phyloP scores from a whole-genome alignment of 2,113 vertebrate genomes.

The Brienomyrus brachyistius region DNA sequence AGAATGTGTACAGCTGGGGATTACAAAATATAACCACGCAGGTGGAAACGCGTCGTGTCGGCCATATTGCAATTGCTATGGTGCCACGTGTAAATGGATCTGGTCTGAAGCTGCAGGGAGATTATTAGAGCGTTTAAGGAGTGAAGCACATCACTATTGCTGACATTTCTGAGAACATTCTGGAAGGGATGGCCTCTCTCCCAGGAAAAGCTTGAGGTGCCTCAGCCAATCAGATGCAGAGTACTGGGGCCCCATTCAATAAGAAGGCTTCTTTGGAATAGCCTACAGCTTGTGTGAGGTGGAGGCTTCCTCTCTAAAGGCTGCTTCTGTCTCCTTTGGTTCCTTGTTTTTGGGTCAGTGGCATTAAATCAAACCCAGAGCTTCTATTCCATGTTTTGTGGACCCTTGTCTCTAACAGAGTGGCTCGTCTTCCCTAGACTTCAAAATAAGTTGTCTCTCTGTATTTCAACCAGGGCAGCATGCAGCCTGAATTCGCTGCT shows the following conservation, averaged over 20 bases:
- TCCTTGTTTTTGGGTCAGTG: not conserved
- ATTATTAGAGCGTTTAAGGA: constrained; percentile 9
- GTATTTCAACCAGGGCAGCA: not conserved
- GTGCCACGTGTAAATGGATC: not conserved
- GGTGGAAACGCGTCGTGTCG: not conserved
- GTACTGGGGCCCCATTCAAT: not conserved
- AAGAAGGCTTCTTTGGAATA: not conserved
- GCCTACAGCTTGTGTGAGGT: not conserved
- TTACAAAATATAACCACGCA: not conserved
- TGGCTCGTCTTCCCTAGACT: not conserved
- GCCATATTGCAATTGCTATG: not conserved
- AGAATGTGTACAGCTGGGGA: not conserved
- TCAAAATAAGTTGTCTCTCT: not conserved
- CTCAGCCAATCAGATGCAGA: not conserved
- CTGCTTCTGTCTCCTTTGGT: not conserved
- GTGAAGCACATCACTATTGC: not conserved
- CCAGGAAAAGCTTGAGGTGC: not conserved
- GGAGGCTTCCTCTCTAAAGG: not conserved
- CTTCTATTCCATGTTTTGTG: not conserved
- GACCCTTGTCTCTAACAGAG: not conserved
- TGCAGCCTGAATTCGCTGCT: not conserved
- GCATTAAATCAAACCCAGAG: not conserved
- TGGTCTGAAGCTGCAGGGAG: not conserved
- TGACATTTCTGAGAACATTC: not conserved
- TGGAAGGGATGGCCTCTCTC: not conserved